These are phyloP conservation scores for Thysanoteuthis rhombus DNA, from an alignment of 2,888 invertebrate species.

Conservation along the genomic window DNA sequence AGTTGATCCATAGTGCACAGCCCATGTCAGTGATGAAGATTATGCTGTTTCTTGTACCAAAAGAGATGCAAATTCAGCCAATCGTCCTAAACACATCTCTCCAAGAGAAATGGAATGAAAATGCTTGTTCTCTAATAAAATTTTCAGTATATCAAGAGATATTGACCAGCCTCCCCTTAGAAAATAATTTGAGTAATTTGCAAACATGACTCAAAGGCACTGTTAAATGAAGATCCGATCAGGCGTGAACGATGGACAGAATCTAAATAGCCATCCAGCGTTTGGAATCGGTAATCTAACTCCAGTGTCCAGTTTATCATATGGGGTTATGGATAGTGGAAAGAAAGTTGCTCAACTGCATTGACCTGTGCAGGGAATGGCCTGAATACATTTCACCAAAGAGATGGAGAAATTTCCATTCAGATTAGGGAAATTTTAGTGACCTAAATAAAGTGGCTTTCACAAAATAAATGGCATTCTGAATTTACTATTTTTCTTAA, in stretches of 20 bases:
- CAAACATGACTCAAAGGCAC: constrained; percentile 12
- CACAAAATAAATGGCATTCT: neutral
- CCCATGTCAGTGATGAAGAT: neutral
- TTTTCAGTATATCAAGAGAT: neutral
- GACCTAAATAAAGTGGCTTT: neutral
- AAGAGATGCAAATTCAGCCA: neutral
- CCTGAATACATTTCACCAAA: neutral
- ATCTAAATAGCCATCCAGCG: neutral
- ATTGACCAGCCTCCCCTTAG: neutral
- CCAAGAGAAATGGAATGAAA: neutral
- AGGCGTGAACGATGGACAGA: constrained; percentile 12
- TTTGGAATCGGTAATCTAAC: neutral
- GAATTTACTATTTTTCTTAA: neutral
- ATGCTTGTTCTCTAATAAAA: constrained; percentile 12
- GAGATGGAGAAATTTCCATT: neutral
- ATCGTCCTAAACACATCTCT: neutral
- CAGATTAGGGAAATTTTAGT: too few species aligned
- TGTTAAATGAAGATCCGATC: neutral
- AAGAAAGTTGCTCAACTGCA: neutral
- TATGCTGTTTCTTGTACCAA: neutral
- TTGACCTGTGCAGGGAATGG: neutral
- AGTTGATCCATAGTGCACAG: neutral
- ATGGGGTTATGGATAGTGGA: constrained; percentile 12
- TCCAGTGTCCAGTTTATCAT: constrained; percentile 12
- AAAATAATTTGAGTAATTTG: constrained; percentile 12